A percentile compares a stretch with the other conserved stretches of the same genome.
phyloP scores from a whole-genome alignment of 2,797 vertebrate genomes.

The Propithecus deckenii region DNA sequence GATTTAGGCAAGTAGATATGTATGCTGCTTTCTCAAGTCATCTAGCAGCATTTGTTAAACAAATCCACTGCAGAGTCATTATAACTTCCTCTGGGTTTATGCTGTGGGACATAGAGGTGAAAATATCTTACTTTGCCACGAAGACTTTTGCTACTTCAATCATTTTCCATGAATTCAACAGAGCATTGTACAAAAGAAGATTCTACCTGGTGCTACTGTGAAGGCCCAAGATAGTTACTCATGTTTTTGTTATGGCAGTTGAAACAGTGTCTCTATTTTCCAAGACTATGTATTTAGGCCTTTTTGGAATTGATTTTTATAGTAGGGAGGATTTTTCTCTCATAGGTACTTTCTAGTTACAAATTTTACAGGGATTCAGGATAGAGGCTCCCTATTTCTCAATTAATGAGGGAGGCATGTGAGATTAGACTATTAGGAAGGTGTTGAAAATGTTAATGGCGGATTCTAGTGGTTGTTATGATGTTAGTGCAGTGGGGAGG shows the following conservation, averaged over 20 bases:
- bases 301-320: slow-evolving; percentile 44
- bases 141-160: neutral
- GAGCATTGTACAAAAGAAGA: neutral
- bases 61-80: neutral
- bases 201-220: neutral
- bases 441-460: neutral
- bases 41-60: slow-evolving; percentile 18
- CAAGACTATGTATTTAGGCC: neutral
- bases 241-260: neutral
- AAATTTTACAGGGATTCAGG: neutral
- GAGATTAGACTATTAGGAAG: neutral
- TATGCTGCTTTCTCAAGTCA: neutral
- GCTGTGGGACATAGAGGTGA: neutral
- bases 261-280: neutral
- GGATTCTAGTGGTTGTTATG: slow-evolving; percentile 11
- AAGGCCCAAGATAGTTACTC: neutral
- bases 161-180: slow-evolving; percentile 30
- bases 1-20: neutral
- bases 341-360: neutral
- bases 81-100: slow-evolving; percentile 9
- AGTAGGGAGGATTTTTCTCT: neutral
- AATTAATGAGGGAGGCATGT: neutral
- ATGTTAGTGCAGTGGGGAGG: neutral
- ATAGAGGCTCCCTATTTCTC: slow-evolving; percentile 14
- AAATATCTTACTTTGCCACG: neutral